Percentiles rank a stretch among this genome's conserved stretches.
These are phyloP conservation scores for Sebastes trivittatus DNA, from an alignment of 2,797 vertebrate species.

Conservation along the genomic window DNA sequence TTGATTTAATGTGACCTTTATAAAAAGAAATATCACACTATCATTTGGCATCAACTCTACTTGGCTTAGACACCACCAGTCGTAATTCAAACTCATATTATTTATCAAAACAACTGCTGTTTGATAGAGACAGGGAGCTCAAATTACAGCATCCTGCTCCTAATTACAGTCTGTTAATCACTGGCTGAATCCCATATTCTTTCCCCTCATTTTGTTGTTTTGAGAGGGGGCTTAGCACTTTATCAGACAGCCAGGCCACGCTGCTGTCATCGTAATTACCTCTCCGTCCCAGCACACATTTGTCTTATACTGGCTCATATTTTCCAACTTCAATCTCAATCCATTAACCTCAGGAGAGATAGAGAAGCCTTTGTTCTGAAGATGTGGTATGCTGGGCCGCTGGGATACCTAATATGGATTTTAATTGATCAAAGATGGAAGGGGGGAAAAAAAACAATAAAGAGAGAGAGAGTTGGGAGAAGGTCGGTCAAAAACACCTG, in stretches of 20 bases:
- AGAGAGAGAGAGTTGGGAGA: not conserved
- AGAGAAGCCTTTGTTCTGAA: constrained; percentile 49
- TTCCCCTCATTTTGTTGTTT: constrained; percentile 38
- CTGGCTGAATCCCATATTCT: constrained; percentile 29
- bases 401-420: constrained; percentile 36
- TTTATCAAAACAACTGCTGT: constrained; percentile 30
- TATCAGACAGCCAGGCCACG: constrained; percentile 40
- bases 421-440: constrained; percentile 58
- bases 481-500: constrained; percentile 38
- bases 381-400: constrained; percentile 6
- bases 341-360: constrained; percentile 54
- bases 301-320: constrained; percentile 39
- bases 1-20: not conserved
- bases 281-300: constrained; percentile 22
- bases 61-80: not conserved
- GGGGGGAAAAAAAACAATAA: not conserved
- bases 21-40: not conserved
- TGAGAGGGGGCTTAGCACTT: constrained; percentile 31
- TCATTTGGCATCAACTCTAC: not conserved
- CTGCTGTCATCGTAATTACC: constrained; percentile 53
- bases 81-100: constrained; percentile 5
- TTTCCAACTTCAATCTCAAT: constrained; percentile 50
- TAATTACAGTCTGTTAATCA: constrained; percentile 54
- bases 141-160: constrained; percentile 32
- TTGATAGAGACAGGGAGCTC: constrained; percentile 7